Percentiles rank a stretch among this genome's conserved stretches.
Evolutionary conservation across 1,140 invertebrate genomes (phyloP).

Genomic region (Pantala flavescens): DNA sequence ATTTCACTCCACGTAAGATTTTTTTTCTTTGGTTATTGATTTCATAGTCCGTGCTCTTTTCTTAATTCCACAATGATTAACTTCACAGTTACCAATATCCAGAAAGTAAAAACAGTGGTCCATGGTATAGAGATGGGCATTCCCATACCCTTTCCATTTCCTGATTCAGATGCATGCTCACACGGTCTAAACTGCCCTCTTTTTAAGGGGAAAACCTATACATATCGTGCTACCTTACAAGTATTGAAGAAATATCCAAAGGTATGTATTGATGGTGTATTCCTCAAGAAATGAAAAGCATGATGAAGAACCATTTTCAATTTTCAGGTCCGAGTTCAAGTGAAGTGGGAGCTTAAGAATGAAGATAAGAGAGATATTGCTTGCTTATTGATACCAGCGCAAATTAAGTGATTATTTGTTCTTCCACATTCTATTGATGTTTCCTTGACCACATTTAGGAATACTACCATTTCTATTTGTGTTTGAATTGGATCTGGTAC

Average conservation of each 20-base stretch:
- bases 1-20: constrained; percentile 45
- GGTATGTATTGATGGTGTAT: constrained; percentile 29
- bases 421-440: constrained; percentile 21
- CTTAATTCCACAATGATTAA: no score
- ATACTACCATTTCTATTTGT: background rate
- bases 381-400: constrained; percentile 54
- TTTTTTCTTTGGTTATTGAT: background rate
- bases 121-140: constrained; percentile 58
- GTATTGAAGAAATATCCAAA: constrained; percentile 53
- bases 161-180: constrained; percentile 54
- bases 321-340: constrained; percentile 46
- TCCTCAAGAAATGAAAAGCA: background rate
- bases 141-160: constrained; percentile 56
- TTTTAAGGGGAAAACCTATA: constrained; percentile 40
- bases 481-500: background rate
- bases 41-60: background rate
- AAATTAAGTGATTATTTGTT: constrained; percentile 36
- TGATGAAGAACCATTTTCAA: background rate
- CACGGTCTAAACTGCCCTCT: constrained; percentile 54
- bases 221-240: constrained; percentile 47
- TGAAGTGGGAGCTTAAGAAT: constrained; percentile 60
- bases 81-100: constrained; percentile 37
- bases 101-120: constrained; percentile 45
- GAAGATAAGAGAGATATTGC: constrained; percentile 47
- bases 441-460: no score